Evolutionary conservation across 2,113 vertebrate species (phyloP), one percentile per base, ranked within the genome.

Genomic region (Cyprinodon tularosa): DNA sequence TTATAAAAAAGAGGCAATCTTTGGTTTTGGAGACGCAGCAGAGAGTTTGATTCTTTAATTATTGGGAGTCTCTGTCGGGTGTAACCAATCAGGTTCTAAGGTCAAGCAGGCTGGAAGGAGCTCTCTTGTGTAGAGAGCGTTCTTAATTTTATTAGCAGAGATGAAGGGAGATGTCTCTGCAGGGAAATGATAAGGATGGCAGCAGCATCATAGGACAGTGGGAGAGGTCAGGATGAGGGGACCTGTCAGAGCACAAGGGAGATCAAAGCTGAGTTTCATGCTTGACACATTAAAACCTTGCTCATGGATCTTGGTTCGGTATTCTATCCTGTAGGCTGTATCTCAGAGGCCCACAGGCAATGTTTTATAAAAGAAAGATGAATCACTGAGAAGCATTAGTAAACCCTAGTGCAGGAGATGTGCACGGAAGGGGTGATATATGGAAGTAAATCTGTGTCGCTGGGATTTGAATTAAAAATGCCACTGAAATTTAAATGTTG

Each of bases 241-340:
- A 62, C 71, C 70, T 74, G 78, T 75, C 60, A 72, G 71, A 62
- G 83, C 69, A 76, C 20, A 38, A 61, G 64, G 40, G 70, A 45
- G 80, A 88, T 85, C 85, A 82, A 84, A 87, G 90, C 84, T 75
- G 88, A 90, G 87, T 89, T 89, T 93, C 70, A 88, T 80, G 74
- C 50, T 72, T 81, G 89, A 89, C 90, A 86, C 84, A 84, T 88
- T 65, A 60, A 86, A 86, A 82, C 83, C 68, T 60, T 62, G 42
- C 29, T 59, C 72, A 70, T 71, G 71, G 62, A 65, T 71, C 72
- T 78, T 66, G 65, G 57, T 78, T 63, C 67, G 78, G 72, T 63
- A n/a, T 36, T 12, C 66, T 17, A 60, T 66, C 9, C 77, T 3
- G 48, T 69, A 17, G 67, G 63, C 50, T 22, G 66, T 76, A 71